These are phyloP conservation scores for Cladorhizidae sp. DNA, from an alignment of 37 sponge, comb jelly and placozoan species.

Conservation along the genomic window DNA sequence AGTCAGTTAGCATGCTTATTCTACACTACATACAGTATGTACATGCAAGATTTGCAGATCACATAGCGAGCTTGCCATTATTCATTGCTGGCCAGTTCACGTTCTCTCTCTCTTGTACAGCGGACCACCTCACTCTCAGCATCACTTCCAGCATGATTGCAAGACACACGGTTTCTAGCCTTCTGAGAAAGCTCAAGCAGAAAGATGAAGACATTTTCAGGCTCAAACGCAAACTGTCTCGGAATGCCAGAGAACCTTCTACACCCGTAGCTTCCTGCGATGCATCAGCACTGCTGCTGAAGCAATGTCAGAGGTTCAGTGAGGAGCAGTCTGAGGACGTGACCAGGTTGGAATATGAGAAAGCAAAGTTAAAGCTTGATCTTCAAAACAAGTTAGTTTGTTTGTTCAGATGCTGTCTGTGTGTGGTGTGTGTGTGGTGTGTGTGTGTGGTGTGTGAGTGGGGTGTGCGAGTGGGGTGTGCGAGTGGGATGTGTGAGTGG, in stretches of 20 bases:
- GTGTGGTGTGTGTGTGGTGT: not conserved
- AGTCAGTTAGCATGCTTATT: no score
- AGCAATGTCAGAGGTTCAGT: not conserved
- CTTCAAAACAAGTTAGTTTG: conserved; percentile 46
- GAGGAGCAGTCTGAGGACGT: conserved; percentile 3
- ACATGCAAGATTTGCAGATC: no score
- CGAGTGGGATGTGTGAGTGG: no score
- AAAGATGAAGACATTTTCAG: not conserved
- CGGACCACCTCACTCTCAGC: conserved; percentile 7
- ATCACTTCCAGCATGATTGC: not conserved
- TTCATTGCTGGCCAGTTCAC: no score
- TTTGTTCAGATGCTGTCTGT: no score
- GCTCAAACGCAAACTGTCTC: not conserved
- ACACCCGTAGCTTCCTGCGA: no score
- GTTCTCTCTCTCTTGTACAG: no score
- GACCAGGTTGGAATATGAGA: conserved; percentile 31
- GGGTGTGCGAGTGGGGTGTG: no score
- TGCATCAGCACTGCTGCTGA: no score
- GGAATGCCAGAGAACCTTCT: not conserved
- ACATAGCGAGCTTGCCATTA: no score
- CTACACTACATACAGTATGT: no score
- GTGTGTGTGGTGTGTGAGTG: no score
- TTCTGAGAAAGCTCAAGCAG: not conserved
- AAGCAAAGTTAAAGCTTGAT: conserved; percentile 48
- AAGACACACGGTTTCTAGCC: not conserved